These are phyloP conservation scores for Drosophila monieri DNA, from an alignment of 2,888 invertebrate genomes.

Conservation along the genomic window DNA sequence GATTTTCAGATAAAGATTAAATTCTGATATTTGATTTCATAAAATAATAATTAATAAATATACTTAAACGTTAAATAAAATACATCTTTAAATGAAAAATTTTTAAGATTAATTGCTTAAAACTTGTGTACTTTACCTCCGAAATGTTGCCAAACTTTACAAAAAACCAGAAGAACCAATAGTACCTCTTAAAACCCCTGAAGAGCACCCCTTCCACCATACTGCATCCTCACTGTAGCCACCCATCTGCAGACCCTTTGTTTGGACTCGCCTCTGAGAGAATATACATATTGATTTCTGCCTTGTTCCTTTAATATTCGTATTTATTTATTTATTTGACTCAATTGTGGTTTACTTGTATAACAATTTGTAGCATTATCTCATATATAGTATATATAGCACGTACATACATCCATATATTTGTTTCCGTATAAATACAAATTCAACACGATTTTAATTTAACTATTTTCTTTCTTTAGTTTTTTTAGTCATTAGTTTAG, in stretches of 20 bases:
- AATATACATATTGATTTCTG: constrained; percentile 34
- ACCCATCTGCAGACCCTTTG: constrained; percentile 14
- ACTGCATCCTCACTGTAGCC: background rate
- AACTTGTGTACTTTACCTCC: too few species aligned
- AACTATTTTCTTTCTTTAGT: background rate
- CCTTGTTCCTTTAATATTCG: constrained; percentile 21
- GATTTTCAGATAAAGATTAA: too few species aligned
- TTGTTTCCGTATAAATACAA: constrained; percentile 56
- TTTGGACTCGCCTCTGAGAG: constrained; percentile 27
- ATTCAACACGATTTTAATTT: constrained; percentile 56
- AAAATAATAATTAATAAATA: too few species aligned
- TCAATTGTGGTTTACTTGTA: constrained; percentile 62
- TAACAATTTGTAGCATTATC: constrained; percentile 70
- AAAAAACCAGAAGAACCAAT: too few species aligned
- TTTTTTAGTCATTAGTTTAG: constrained; percentile 30
- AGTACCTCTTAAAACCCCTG: background rate
- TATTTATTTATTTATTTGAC: constrained; percentile 22
- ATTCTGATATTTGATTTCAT: too few species aligned
- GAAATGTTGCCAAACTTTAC: too few species aligned
- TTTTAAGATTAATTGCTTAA: too few species aligned
- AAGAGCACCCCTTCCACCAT: background rate
- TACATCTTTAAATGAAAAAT: too few species aligned
- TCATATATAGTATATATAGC: constrained; percentile 28
- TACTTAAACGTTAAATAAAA: too few species aligned
- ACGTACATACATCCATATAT: constrained; percentile 32